These are phyloP conservation scores for Epicampocera succincta DNA, from an alignment of 2,888 invertebrate species.

Conservation along the genomic window DNA sequence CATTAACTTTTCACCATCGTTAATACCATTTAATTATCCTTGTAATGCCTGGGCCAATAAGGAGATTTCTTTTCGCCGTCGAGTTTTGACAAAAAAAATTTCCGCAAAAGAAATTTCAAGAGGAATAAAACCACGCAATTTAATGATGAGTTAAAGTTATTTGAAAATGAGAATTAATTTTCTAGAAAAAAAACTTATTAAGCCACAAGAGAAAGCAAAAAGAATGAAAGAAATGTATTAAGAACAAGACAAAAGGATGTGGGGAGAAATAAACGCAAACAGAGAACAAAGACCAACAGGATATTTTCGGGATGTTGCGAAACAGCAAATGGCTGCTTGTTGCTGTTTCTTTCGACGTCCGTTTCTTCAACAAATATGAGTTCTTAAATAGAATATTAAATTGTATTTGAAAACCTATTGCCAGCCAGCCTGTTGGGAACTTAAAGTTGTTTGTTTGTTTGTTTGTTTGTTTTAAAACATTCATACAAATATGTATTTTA, in stretches of 20 bases:
- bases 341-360: not conserved
- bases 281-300: not conserved
- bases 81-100: not conserved
- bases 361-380: no score
- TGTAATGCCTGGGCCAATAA: not conserved
- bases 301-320: not conserved
- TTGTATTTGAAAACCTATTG: conserved; percentile 9
- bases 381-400: not conserved
- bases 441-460: no score
- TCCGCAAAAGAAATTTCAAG: conserved; percentile 13
- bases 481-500: not conserved
- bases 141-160: conserved; percentile 55
- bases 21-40: conserved; percentile 25
- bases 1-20: not conserved
- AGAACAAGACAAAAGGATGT: conserved; percentile 2
- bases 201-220: conserved; percentile 40
- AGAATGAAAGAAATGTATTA: not conserved
- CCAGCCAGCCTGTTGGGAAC: conserved; percentile 6
- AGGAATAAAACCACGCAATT: conserved; percentile 49
- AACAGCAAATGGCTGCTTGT: not conserved
- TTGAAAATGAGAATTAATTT: conserved; percentile 66
- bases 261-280: conserved; percentile 31
- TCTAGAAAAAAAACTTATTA: conserved; percentile 63
- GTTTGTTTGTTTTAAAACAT: conserved; percentile 14
- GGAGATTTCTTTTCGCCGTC: not conserved